Evolutionary conservation across 2,113 vertebrate species (phyloP).

Genomic region (Zootoca vivipara): DNA sequence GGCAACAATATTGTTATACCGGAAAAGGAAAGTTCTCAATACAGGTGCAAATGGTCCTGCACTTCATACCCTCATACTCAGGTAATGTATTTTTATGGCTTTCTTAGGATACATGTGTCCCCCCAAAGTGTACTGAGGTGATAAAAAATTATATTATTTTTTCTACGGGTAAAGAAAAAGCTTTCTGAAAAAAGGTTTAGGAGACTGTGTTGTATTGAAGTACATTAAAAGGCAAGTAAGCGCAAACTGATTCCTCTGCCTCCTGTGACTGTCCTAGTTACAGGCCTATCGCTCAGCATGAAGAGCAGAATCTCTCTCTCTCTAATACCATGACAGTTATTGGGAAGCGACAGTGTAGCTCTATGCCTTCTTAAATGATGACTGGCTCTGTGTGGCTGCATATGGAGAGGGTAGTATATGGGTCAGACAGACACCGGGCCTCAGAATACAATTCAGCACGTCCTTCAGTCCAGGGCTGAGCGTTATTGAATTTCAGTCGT

Average conservation of each 20-base stretch:
- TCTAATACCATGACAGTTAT: neutral
- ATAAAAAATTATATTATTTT: neutral
- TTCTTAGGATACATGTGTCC: neutral
- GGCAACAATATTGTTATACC: neutral
- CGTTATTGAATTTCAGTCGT: neutral
- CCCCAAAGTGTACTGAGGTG: neutral
- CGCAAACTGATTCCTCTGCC: neutral
- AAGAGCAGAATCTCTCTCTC: neutral
- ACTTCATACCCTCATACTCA: too few species aligned
- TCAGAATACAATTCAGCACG: slow-evolving; percentile 8
- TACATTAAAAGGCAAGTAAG: neutral
- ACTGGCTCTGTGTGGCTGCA: neutral
- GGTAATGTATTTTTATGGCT: neutral
- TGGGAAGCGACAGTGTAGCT: neutral
- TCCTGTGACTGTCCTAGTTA: slow-evolving; percentile 6
- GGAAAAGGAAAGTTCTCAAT: neutral
- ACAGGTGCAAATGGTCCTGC: neutral
- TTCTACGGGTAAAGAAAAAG: neutral
- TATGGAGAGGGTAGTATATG: neutral
- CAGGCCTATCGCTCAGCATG: neutral
- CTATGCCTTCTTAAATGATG: neutral
- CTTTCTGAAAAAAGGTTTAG: neutral
- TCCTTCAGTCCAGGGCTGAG: slow-evolving; percentile 2
- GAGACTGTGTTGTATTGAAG: neutral
- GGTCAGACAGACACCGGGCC: neutral